These are phyloP conservation scores for Zeugodacus cucurbitae DNA, from an alignment of 1,140 invertebrate species.

Conservation along the genomic window DNA sequence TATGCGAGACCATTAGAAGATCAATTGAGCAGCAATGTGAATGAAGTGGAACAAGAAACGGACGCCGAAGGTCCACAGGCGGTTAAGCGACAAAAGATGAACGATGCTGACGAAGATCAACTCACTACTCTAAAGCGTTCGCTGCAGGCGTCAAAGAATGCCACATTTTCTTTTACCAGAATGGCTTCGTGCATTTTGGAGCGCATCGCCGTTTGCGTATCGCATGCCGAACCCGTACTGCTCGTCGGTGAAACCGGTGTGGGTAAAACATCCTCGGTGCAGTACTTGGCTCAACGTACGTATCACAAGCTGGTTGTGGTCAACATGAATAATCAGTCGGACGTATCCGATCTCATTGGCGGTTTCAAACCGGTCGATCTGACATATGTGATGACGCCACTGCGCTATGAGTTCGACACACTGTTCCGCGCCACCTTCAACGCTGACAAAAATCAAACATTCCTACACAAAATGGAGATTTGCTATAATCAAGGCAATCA, in stretches of 20 bases:
- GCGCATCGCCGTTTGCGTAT: slow-evolving; percentile 83
- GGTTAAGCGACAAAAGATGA: slow-evolving; percentile 54
- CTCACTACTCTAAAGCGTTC: neutral
- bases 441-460: slow-evolving; percentile 84
- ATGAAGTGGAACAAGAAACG: neutral
- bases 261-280: slow-evolving; percentile 97
- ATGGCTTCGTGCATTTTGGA: slow-evolving; percentile 86
- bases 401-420: slow-evolving; percentile 84
- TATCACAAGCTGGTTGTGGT: slow-evolving; percentile 91
- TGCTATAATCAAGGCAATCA: slow-evolving; percentile 82
- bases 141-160: slow-evolving; percentile 1
- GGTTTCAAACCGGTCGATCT: slow-evolving; percentile 97
- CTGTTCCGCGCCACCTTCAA: slow-evolving; percentile 86
- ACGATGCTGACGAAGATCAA: slow-evolving; percentile 27
- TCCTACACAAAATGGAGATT: slow-evolving; percentile 81
- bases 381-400: slow-evolving; percentile 82
- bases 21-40: slow-evolving; percentile 36
- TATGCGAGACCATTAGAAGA: slow-evolving; percentile 49
- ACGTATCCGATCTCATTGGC: slow-evolving; percentile 94
- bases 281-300: slow-evolving; percentile 87
- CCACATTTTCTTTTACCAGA: slow-evolving; percentile 84
- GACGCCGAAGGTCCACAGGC: slow-evolving; percentile 39
- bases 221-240: slow-evolving; percentile 88
- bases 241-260: slow-evolving; percentile 98
- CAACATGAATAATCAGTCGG: slow-evolving; percentile 99